These are phyloP conservation scores for Rostratula benghalensis DNA, from an alignment of 2,113 vertebrate species.

Conservation along the genomic window DNA sequence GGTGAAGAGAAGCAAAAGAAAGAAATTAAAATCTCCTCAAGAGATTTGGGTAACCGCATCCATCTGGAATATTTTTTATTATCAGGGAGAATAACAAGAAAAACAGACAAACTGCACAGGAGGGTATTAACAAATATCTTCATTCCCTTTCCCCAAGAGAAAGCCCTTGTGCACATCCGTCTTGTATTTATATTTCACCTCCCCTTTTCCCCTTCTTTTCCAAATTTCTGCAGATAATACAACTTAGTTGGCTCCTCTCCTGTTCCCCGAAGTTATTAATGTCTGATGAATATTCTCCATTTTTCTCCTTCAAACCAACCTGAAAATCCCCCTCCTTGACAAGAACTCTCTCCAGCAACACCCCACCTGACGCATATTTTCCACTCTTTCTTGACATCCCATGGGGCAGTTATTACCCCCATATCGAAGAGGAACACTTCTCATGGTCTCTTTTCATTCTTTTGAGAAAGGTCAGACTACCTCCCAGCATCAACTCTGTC, in stretches of 20 bases:
- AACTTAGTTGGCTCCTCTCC: not conserved
- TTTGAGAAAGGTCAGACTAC: not conserved
- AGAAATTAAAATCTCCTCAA: not conserved
- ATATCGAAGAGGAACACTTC: not conserved
- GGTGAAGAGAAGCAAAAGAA: not conserved
- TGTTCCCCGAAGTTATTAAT: not conserved
- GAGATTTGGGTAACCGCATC: slow-evolving; percentile 1
- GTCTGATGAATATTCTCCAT: not conserved
- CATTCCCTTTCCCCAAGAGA: not conserved
- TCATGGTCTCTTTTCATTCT: not conserved
- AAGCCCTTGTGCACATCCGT: not conserved
- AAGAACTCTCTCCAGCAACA: not conserved
- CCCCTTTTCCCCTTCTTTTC: not conserved
- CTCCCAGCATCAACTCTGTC: not conserved
- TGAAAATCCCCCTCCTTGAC: not conserved
- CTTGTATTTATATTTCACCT: not conserved
- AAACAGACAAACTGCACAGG: not conserved
- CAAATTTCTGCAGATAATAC: not conserved
- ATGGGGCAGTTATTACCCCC: not conserved
- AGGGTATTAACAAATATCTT: not conserved
- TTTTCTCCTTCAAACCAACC: not conserved
- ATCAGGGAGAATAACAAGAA: not conserved
- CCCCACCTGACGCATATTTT: not conserved
- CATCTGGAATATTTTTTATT: not conserved
- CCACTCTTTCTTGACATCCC: not conserved